Conservation (phyloP, 2,113 vertebrate genomes). For the Phalacrocorax brasilianus region DNA sequence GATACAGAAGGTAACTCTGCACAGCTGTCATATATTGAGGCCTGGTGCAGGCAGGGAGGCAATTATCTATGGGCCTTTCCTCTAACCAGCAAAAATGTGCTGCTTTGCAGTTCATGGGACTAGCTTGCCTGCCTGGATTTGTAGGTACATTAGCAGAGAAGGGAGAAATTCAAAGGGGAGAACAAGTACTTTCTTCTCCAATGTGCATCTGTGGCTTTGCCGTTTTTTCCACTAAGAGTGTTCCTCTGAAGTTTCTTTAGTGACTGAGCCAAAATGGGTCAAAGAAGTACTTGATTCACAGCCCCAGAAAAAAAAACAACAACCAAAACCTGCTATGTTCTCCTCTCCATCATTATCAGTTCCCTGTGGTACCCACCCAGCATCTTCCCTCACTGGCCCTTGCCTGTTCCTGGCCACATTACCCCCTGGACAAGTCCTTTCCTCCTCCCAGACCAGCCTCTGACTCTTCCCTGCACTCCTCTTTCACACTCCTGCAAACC, state of each 20-base stretch:
- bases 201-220: background rate
- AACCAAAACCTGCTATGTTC: background rate
- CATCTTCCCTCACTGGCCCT: background rate
- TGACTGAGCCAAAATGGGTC: background rate
- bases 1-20: background rate
- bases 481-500: background rate
- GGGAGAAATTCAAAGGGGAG: background rate
- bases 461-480: background rate
- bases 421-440: background rate
- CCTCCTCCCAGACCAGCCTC: background rate
- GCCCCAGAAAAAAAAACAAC: background rate
- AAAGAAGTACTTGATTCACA: conserved; percentile 7
- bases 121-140: background rate
- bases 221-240: conserved; percentile 10
- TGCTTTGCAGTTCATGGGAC: background rate
- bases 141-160: background rate
- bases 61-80: background rate
- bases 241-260: conserved; percentile 19
- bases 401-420: background rate
- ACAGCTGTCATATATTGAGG: fast-evolving
- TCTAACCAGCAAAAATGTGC: background rate
- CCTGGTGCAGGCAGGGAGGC: background rate
- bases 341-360: conserved; percentile 4
- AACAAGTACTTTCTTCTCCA: conserved; percentile 19
- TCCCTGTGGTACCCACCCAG: background rate